Percentiles rank a stretch among this genome's conserved stretches.
These are phyloP conservation scores for Montipora capitata DNA, from an alignment of 92 coral and sea anemone species.

Conservation along the genomic window DNA sequence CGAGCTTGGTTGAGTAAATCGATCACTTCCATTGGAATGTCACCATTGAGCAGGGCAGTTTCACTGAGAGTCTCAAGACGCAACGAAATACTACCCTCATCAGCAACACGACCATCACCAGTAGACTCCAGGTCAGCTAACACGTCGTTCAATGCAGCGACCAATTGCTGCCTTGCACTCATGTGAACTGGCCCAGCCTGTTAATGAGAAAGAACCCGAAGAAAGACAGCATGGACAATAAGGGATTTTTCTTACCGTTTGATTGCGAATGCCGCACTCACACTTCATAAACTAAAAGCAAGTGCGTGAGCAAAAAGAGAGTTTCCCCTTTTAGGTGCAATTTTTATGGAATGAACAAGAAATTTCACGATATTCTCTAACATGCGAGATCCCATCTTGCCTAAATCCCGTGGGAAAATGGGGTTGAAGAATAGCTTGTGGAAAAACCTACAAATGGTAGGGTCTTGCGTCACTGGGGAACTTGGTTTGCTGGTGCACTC, in stretches of 20 bases:
- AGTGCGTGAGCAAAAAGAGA: background rate
- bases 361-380: background rate
- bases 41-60: constrained; percentile 32
- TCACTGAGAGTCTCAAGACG: constrained; percentile 16
- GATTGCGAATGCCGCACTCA: background rate
- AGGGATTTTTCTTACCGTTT: background rate
- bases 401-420: too few relatives aligned
- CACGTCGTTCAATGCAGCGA: background rate
- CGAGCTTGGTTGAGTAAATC: constrained; percentile 53
- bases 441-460: too few relatives aligned
- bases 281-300: background rate
- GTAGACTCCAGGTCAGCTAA: background rate
- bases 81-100: constrained; percentile 1
- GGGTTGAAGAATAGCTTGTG: too few relatives aligned
- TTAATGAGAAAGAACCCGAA: background rate
- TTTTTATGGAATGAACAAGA: background rate
- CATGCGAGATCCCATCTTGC: too few relatives aligned
- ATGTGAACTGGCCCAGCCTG: background rate
- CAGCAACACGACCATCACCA: background rate
- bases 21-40: constrained; percentile 35
- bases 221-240: background rate
- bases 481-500: too few relatives aligned
- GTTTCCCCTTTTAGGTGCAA: background rate
- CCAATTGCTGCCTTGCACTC: background rate
- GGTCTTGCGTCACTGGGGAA: too few relatives aligned